Evolutionary conservation across 2,888 invertebrate genomes (phyloP).

Genomic region (Dicyrtoma fusca): DNA sequence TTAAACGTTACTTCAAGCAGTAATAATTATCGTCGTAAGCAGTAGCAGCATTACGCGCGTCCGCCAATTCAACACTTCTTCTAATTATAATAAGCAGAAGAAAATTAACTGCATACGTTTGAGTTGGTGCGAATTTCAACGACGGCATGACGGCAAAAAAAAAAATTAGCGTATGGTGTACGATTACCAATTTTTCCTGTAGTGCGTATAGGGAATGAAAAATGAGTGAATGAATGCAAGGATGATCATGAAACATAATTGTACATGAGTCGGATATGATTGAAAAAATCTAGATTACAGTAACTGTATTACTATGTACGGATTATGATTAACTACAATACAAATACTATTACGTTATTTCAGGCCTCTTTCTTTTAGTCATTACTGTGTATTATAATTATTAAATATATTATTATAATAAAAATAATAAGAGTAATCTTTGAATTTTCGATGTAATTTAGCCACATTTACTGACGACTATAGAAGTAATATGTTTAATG

Average conservation of each 20-base stretch:
- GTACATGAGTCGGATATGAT: neutral
- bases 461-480: neutral
- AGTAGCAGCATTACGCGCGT: slow-evolving; percentile 1
- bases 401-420: neutral
- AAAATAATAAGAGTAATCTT: neutral
- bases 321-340: slow-evolving; percentile 5
- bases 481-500: neutral
- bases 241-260: neutral
- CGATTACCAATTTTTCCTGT: slow-evolving; percentile 1
- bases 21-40: neutral
- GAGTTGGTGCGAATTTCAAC: neutral
- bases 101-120: neutral
- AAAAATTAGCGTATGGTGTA: slow-evolving; percentile 10
- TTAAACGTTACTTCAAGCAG: neutral
- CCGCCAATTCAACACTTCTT: neutral
- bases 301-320: slow-evolving; percentile 3
- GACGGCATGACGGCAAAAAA: neutral
- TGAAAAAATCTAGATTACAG: neutral
- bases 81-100: neutral
- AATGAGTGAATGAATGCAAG: too few relatives aligned
- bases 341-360: slow-evolving; percentile 1
- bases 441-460: neutral
- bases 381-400: slow-evolving; percentile 12
- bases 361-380: slow-evolving; percentile 16
- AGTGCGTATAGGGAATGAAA: neutral